A percentile compares a stretch with the other conserved stretches of the same genome.
phyloP scores from a whole-genome alignment of 2,113 vertebrate species.

The Clarias gariepinus region DNA sequence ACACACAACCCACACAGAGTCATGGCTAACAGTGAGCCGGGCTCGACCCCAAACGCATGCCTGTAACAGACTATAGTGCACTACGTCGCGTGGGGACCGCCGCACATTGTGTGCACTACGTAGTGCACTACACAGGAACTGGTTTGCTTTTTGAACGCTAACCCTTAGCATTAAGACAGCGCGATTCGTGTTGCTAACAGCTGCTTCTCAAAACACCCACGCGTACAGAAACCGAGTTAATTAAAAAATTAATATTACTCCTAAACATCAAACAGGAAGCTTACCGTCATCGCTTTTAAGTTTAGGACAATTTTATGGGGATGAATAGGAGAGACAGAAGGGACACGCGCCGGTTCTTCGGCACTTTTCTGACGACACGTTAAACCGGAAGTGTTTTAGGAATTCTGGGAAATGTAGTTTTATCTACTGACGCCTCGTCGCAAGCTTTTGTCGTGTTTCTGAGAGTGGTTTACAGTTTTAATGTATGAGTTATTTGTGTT shows the following conservation, averaged over 20 bases:
- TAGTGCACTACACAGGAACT: background rate
- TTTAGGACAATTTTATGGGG: constrained; percentile 28
- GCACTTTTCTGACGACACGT: constrained; percentile 65
- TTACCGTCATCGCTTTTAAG: constrained; percentile 68
- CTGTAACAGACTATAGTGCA: too few species aligned
- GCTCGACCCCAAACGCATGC: background rate
- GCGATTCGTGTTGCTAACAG: background rate
- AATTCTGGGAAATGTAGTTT: constrained; percentile 64
- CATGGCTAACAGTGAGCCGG: background rate
- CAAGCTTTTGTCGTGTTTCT: background rate
- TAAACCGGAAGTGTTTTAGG: background rate
- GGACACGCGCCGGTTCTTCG: constrained; percentile 61
- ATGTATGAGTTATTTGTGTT: too few species aligned
- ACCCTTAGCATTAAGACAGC: background rate
- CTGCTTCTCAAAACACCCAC: background rate
- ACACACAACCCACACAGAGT: background rate
- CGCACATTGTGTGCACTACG: background rate
- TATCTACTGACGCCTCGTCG: background rate
- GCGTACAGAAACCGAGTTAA: background rate
- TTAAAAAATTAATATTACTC: background rate
- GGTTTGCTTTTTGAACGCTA: background rate
- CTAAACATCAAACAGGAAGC: background rate
- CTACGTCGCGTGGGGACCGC: background rate
- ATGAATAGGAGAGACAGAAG: background rate
- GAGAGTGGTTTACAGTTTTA: background rate